Evolutionary conservation across 1,140 invertebrate genomes (phyloP), one percentile per base, ranked within the genome.

Genomic region (Drosophila virilis): DNA sequence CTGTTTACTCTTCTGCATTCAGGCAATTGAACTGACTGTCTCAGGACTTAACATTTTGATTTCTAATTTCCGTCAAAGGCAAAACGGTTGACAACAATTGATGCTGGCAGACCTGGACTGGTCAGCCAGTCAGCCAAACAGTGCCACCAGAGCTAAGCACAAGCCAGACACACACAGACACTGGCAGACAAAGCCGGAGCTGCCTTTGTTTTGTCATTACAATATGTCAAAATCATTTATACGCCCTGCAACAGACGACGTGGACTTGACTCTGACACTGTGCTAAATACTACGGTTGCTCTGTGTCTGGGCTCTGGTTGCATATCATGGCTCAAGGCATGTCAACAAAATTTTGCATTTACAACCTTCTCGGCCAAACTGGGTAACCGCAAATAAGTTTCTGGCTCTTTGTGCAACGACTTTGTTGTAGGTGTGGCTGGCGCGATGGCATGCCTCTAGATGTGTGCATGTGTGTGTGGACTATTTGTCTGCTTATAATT

Each of bases 351-450:
- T 85, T 77, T 69, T 64, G 77, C 62, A 78, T 64, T 76, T 71
- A 46, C 59, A 61, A 59, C 50, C 67, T 65, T 32, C 60, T 43
- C 52, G 65, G 51, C 58, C 65, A 67, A 64, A 80, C 59, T 67
- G 77, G 65, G 74, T 79, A 77, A 81, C 81, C 81, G 62, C 81
- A 78, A 80, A 77, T 84, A 74, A 85, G 77, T 80, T 80, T 74
- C 76, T 74, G 66, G 60, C 70, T 77, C 61, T 77, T 76, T 84
- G 52, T 78, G 35, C 61, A 62, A 51, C 35, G 61, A 59, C 55
- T 66, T 67, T 69, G 65, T 74, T 77, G 64, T 65, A 62, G 64
- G 72, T 52, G 58, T 74, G 61, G 55, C 51, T n/a, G 22, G 45
- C 9, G 38, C 12, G 12, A 6, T 55, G 51, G 22, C 42, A 54